Conservation (phyloP, 2,797 vertebrate genomes). For the Lagorchestes hirsutus region DNA sequence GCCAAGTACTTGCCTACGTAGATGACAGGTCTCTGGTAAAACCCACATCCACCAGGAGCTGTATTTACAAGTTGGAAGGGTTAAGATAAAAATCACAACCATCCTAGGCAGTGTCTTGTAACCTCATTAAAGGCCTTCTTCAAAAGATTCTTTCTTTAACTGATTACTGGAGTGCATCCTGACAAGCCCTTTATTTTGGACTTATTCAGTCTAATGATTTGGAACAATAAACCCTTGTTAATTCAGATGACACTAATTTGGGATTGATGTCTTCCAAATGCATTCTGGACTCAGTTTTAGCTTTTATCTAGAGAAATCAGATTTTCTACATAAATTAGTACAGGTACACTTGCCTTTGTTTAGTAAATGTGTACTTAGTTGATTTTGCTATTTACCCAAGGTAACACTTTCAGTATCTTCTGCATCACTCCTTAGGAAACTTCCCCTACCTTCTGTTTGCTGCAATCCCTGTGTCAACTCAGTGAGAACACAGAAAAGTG, state of each 20-base stretch:
- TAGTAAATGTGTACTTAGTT: not conserved
- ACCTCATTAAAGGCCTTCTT: not conserved
- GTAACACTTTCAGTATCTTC: not conserved
- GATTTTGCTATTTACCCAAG: not conserved
- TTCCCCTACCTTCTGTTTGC: not conserved
- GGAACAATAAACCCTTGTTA: not conserved
- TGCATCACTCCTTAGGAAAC: not conserved
- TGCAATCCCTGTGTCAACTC: not conserved
- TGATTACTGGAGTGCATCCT: not conserved
- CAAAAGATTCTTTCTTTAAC: not conserved
- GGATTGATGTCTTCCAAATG: not conserved
- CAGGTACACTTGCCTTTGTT: not conserved
- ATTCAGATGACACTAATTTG: not conserved
- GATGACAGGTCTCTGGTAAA: not conserved
- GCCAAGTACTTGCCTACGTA: not conserved
- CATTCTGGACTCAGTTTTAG: not conserved
- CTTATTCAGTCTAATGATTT: not conserved
- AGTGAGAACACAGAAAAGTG: not conserved
- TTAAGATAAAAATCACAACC: not conserved
- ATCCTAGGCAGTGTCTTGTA: not conserved
- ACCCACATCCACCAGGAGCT: not conserved
- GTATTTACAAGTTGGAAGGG: not conserved
- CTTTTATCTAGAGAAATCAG: not conserved
- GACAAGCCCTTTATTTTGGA: not conserved
- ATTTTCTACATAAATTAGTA: not conserved